phyloP scores from a whole-genome alignment of 2,888 invertebrate genomes.

The Coecobrya sp. region DNA sequence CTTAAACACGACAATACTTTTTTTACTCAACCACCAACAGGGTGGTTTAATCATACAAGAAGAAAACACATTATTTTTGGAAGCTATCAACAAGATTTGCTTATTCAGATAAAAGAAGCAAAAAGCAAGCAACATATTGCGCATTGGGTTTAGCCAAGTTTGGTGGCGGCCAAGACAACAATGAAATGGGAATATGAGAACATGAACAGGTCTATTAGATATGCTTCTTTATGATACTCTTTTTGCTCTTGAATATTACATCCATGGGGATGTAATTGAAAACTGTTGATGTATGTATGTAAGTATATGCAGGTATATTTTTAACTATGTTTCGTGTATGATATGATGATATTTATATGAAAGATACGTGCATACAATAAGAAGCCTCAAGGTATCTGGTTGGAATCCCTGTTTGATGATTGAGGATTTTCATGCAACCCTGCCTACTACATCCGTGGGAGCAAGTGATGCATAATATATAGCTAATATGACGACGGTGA shows the following conservation, averaged over 20 bases:
- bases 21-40: conserved; percentile 8
- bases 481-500: background rate
- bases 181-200: background rate
- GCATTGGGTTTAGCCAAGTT: background rate
- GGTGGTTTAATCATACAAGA: background rate
- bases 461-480: conserved; percentile 35
- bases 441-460: conserved; percentile 14
- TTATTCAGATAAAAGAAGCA: background rate
- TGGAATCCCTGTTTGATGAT: conserved; percentile 65
- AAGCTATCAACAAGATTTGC: conserved; percentile 57
- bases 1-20: background rate
- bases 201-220: background rate
- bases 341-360: conserved; percentile 24
- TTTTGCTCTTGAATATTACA: background rate
- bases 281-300: background rate
- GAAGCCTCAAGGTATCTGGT: conserved; percentile 61
- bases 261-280: background rate
- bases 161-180: conserved; percentile 10
- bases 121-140: conserved; percentile 14
- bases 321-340: background rate
- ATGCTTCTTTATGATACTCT: background rate
- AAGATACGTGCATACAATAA: background rate
- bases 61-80: conserved; percentile 23
- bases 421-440: conserved; percentile 14
- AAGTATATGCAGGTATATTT: background rate